Evolutionary conservation across 2,888 invertebrate species (phyloP), one percentile per base, ranked within the genome.

Genomic region (Pegoplata infirma): DNA sequence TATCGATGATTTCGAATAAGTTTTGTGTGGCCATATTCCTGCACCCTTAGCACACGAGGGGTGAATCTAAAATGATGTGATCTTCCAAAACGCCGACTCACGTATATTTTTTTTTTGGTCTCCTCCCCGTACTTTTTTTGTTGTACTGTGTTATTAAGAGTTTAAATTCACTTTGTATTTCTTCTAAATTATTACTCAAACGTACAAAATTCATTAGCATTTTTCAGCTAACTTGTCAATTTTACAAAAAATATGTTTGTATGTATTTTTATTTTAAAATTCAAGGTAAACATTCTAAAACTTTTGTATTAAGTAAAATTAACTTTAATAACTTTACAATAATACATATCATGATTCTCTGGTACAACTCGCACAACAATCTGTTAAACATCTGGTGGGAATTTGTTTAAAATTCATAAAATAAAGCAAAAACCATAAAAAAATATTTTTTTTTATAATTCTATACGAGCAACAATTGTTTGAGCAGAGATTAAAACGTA

Each of bases 231-330:
- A 72, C 40, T 25, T 58, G 44, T 56, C 40, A 73, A 68, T 77
- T 73, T 55, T 40, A 25, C n/a, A 68, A 51, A 32, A 25, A 16
- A 14, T 16, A 44, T 40, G 3, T 47, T 56, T 56, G n/a, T 32
- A 55, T 56, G 8, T 46, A 40, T 5, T 21, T 36, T 36, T 58
- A 16, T 64, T 51, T 46, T 28, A 12, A 40, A 68, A 53, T 5
- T 71, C 67, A 79, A 79, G 79, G 79, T 75, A 25, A 75, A 71
- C 61, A 72, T 59, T 71, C 53, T 53, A 69, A 68, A 66, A 19
- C 12, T 16, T 28, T 56, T 49, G 49, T 49, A n/a, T 17, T 14
- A n/a, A 51, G 12, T 7, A 23, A 51, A 23, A 25, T 21, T 53
- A 51, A 16, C 25, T 19, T 46, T 14, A 36, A 53, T 51, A 59